A percentile compares a stretch with the other conserved stretches of the same genome.
phyloP scores from a whole-genome alignment of 1,140 invertebrate species.

The Bilobella aurantiaca region DNA sequence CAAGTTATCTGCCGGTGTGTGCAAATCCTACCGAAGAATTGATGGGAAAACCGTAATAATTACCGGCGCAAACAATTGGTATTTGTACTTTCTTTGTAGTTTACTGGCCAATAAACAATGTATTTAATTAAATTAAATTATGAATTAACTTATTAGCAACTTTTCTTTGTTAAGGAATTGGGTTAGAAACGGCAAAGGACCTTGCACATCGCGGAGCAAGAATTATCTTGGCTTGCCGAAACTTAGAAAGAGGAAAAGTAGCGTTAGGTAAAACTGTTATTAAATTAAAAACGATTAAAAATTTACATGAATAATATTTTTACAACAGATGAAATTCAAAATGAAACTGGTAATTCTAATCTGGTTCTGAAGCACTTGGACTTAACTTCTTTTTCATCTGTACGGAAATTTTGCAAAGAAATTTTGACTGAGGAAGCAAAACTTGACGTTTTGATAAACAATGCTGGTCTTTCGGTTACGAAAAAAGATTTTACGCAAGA shows the following conservation, averaged over 20 bases:
- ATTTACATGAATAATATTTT: background rate
- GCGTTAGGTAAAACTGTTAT: conserved; percentile 20
- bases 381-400: conserved; percentile 23
- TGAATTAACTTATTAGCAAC: background rate
- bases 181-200: conserved; percentile 44
- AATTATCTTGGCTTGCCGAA: conserved; percentile 44
- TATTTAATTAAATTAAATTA: background rate
- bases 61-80: conserved; percentile 47
- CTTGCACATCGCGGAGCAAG: conserved; percentile 40
- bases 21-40: conserved; percentile 43
- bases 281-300: background rate
- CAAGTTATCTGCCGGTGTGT: conserved; percentile 40
- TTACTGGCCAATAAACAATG: background rate
- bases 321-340: conserved; percentile 22
- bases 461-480: conserved; percentile 40
- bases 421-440: conserved; percentile 35
- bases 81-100: background rate
- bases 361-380: conserved; percentile 32
- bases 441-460: conserved; percentile 45
- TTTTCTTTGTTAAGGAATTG: conserved; percentile 43
- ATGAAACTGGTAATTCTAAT: conserved; percentile 23
- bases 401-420: conserved; percentile 28
- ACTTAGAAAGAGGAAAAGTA: conserved; percentile 37
- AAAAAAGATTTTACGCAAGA: conserved; percentile 42
- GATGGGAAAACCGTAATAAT: conserved; percentile 46